Evolutionary conservation across 2,888 invertebrate species (phyloP).

Genomic region (Sicus ferrugineus): DNA sequence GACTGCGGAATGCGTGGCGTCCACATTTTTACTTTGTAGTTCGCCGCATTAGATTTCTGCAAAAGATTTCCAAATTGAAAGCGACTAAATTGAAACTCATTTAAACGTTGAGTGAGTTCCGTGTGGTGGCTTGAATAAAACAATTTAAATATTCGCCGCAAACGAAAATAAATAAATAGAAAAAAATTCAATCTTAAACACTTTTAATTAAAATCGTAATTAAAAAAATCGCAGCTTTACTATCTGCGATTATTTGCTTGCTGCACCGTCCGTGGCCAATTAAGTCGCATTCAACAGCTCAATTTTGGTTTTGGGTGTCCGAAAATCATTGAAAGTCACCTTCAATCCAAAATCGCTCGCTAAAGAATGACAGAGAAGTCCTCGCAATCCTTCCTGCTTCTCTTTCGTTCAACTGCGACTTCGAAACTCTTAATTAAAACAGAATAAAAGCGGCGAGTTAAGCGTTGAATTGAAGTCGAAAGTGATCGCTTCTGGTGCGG

Average conservation of each 20-base stretch:
- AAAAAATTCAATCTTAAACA: no score
- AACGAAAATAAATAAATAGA: no score
- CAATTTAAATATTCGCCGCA: neutral
- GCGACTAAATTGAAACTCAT: no score
- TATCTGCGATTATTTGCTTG: neutral
- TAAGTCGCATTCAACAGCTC: neutral
- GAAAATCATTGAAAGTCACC: no score
- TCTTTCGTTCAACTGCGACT: neutral
- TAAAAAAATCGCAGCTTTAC: no score
- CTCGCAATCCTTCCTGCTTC: neutral
- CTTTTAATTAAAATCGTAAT: no score
- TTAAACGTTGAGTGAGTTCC: no score
- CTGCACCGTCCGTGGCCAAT: neutral
- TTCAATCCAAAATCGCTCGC: no score
- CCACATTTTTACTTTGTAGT: neutral
- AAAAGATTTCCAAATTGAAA: no score
- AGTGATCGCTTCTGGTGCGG: neutral
- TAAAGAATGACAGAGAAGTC: no score
- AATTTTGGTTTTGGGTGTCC: no score
- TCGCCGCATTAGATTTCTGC: neutral
- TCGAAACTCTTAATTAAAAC: neutral
- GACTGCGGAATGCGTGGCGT: no score
- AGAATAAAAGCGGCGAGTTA: neutral
- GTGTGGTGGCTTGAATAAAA: neutral
- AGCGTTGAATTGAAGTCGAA: neutral